These are phyloP conservation scores for Cnemophilus loriae DNA, from an alignment of 2,113 vertebrate species.

Conservation along the genomic window DNA sequence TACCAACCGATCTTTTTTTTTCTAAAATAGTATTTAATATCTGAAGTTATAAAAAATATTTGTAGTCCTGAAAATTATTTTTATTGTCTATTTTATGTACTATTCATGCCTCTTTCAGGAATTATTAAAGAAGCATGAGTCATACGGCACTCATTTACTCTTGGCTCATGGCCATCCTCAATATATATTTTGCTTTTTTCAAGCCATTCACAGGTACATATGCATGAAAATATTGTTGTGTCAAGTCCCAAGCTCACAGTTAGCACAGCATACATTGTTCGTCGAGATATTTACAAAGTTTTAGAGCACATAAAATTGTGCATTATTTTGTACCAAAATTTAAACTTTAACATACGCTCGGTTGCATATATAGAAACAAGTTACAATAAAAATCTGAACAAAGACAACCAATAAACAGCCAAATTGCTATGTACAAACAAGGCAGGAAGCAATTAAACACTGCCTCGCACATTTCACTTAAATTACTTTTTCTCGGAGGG, in stretches of 20 bases:
- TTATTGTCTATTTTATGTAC: slow-evolving; percentile 69
- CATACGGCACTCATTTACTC: slow-evolving; percentile 57
- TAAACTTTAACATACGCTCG: slow-evolving; percentile 65
- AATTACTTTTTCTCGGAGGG: slow-evolving; percentile 64
- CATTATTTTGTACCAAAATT: slow-evolving; percentile 64
- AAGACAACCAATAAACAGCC: slow-evolving; percentile 73
- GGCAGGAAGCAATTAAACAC: slow-evolving; percentile 70
- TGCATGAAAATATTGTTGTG: slow-evolving; percentile 70
- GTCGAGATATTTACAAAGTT: slow-evolving; percentile 69
- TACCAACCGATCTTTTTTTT: slow-evolving; percentile 53
- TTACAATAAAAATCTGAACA: slow-evolving; percentile 72
- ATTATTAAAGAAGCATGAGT: slow-evolving; percentile 66
- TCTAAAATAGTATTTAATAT: slow-evolving; percentile 72
- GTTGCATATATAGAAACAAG: slow-evolving; percentile 73
- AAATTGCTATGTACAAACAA: slow-evolving; percentile 74
- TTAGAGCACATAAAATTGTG: slow-evolving; percentile 80
- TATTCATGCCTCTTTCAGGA: slow-evolving; percentile 68
- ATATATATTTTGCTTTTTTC: slow-evolving; percentile 67
- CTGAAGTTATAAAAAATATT: slow-evolving; percentile 81
- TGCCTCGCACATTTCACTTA: slow-evolving; percentile 57
- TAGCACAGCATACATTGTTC: slow-evolving; percentile 61
- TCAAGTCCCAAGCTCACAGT: slow-evolving; percentile 64
- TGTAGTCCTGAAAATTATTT: slow-evolving; percentile 74
- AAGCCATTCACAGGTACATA: slow-evolving; percentile 70
- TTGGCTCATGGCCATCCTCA: slow-evolving; percentile 50